Base-by-base conservation (phyloP, 1,140 invertebrate species). In the Andricus grossulariae region DNA sequence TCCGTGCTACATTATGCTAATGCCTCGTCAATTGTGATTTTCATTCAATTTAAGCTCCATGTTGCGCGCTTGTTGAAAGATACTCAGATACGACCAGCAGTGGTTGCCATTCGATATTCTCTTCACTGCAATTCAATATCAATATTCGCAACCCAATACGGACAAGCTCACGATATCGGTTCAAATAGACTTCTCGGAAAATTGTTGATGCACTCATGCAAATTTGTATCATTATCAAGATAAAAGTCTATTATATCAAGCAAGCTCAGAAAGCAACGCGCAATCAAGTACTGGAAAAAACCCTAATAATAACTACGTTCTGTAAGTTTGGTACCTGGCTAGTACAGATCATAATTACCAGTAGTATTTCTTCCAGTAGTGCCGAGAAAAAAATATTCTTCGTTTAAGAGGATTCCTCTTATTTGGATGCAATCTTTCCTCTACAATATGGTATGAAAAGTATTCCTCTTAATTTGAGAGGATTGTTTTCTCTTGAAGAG, bases 1-100 rank as follows among this genome's bases (percentile, higher is more conserved):
- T 82, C 80, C 86, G 85, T 86, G 85, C 84, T 86, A 85, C 86
- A 86, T 87, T 87, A 87, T 86, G 86, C 86, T 86, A 87, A 87
- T 86, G 86, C 85, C 83, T 84, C 84, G 85, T 86, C 86, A 87
- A 87, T 86, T 85, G 86, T 86, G 86, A 86, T 86, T 86, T 87
- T 87, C 85, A 87, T 87, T 87, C 85, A 87, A 86, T 87, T 87
- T 87, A 87, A 86, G 82, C 82, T 78, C 82, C 85, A 77, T 86
- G 86, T 87, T 86, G 85, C 83, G 84, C 83, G 85, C 86, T 87
- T 86, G 86, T 87, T 83, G 82, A 85, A 85, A 87, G 86, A 87
- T 87, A 87, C 79, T 81, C 83, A 78, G 85, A 87, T 85, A 85
- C 78, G 74, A 78, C 25, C 15, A 55, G 45, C 84, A 87, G 85